Evolutionary conservation across 2,113 vertebrate species (phyloP).

Genomic region (Onychorhynchus coronatus): DNA sequence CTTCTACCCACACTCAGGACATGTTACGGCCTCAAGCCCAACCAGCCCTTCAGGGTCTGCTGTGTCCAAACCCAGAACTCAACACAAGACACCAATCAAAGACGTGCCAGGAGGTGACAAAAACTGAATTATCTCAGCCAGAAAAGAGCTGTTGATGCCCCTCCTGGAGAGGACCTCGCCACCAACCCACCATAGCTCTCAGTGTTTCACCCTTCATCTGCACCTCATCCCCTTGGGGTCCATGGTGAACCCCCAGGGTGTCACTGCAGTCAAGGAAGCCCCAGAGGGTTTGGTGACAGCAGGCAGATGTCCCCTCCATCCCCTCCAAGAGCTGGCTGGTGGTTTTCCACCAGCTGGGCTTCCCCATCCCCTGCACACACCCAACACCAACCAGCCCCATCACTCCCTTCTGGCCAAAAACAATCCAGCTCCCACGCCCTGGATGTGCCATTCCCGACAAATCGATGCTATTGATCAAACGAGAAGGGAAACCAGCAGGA

Average conservation of each 20-base stretch:
- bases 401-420: too few species aligned
- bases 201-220: background rate
- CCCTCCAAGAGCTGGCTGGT: background rate
- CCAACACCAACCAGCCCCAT: background rate
- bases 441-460: background rate
- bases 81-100: too few species aligned
- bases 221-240: background rate
- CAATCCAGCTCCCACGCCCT: too few species aligned
- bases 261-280: background rate
- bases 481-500: background rate
- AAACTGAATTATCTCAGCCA: too few species aligned
- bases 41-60: background rate
- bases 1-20: too few species aligned
- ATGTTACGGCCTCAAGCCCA: background rate
- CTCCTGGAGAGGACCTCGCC: background rate
- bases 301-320: background rate
- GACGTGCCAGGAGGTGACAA: background rate
- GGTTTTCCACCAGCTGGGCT: background rate
- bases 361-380: background rate
- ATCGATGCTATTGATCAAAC: slow-evolving; percentile 8
- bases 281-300: background rate
- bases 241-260: background rate
- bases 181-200: background rate
- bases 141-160: too few species aligned
- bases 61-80: background rate